Base-by-base conservation (phyloP, 2,888 invertebrate species). In the Tetheella fluctuosa region DNA sequence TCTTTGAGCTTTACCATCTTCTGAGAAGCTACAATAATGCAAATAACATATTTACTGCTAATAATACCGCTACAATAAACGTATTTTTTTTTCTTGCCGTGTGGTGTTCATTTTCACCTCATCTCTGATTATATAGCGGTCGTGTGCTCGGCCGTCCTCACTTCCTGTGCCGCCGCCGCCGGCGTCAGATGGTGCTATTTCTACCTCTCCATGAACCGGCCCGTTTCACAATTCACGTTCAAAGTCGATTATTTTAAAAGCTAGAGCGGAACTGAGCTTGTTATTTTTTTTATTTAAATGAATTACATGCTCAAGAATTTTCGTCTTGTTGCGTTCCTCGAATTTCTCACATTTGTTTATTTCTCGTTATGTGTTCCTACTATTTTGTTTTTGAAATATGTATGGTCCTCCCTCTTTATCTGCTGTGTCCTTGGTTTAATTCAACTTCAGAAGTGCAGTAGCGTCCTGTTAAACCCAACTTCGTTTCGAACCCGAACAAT, bases 181-280 rank as follows among this genome's bases (percentile, higher is more conserved):
- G 67, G 76, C 80, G 87, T 84, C 89, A 87, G 89, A 84, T 88
- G 83, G 76, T 87, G 83, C 85, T 89, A 89, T 90, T 89, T 89
- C 83, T 84, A 86, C 84, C 77, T 87, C 85, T 85, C 86, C 88
- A 79, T 89, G 85, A 89, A 89, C 88, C 81, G 76, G 67, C 74
- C 68, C 64, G 74, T 67, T 74, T 65, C 74, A 79, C 78, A 81
- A 85, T 90, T 87, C 89, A 89, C 81, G 89, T 88, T 91, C 88
- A 88, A 88, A 88, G 88, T 79, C 86, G 80, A 83, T 83, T 86
- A 86, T 86, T 87, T 88, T 83, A 78, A 85, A 86, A 74, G 75
- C 73, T 59, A 64, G 68, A 74, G 77, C 69, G 60, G 65, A 70
- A 71, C 65, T 65, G 59, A 23, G 58, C 61, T 73, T 70, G 71